Base-by-base conservation (phyloP, 2,797 vertebrate genomes). In the Clarias pachynema region DNA sequence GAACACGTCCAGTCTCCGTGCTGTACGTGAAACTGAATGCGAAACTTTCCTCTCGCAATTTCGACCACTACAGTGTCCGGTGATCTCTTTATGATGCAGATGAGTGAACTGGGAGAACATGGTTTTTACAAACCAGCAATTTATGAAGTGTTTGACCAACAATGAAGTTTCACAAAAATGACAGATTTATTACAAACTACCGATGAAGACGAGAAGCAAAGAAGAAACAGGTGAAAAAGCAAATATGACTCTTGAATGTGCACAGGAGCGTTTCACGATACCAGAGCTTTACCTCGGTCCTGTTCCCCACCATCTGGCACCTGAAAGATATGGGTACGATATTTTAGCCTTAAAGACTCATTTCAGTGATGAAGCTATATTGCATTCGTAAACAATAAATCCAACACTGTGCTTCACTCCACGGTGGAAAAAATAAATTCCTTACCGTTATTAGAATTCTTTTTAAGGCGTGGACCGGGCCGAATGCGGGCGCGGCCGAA, bases 391-490 rank as follows among this genome's bases (percentile, higher is more conserved):
- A 79, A 22, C 15, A 14, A 2, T 29, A 29, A 49, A 70, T n/a
- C 12, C 20, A 4, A 70, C 69, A 22, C 31, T 69, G 18, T 5
- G 1, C 5, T 37, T 37, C 18, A 4, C 37, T 22, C 34, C 12
- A n/a, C 6, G 10, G 0, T 57, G 3, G 2, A n/a, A 62, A 79
- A 2, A 2, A 53, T 44, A 65, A 72, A 92, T 92, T 91, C 83
- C 87, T 82, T 60, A 9, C 84, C 49, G 68, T 87, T 70, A 83
- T 66, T 89, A 85, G 65, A 83, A 69, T 85, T 91, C 62, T 87
- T 91, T 4, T 87, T 87, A 49, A 88, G 88, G 81, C 84, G 74
- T 60, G 79, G 87, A 59, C 91, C 91, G 0, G 40, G 84, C 3
- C 82, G 90, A 37, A 82, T 87, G 4, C 53, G 49, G 18, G 29